Evolutionary conservation across 2,888 invertebrate genomes (phyloP), one percentile per base, ranked within the genome.

Genomic region (Sinhomidia bicolor): DNA sequence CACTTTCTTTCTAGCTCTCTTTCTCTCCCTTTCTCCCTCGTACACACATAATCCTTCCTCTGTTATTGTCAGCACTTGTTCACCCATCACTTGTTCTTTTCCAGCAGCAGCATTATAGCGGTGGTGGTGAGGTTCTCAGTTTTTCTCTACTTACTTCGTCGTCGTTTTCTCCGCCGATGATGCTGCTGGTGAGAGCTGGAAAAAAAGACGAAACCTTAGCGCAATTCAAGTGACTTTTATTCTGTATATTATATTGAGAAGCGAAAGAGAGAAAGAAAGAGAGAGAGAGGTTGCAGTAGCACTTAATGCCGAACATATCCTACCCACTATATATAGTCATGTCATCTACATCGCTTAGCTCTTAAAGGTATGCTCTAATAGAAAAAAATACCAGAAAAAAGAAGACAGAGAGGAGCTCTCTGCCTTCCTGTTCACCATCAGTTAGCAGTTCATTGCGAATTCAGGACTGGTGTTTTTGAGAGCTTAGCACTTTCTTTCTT

Each of bases 41-140:
- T 12, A 47, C 71, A 76, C 71, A 82, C 76, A 88, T 82, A 88
- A 88, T 88, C 87, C 80, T 79, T 71, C 62, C 85, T 68, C 79
- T 79, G 80, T 68, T 80, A 88, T 88, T 88, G 88, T 88, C 88
- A 88, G 88, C 83, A 79, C 88, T 88, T 88, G 78, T 88, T 88
- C 88, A 88, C 78, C 71, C 88, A 88, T 83, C 88, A 88, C 88
- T 88, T 88, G 79, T 79, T 84, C 84, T 80, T 84, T 84, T 88
- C 23, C 74, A 74, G 74, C 23, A 47, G 29, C 10, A 44, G 12
- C n/a, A 36, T 2, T 71, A 23, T 23, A 12, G 71, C 32, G 54
- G 76, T 76, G 76, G 36, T 51, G 76, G 54, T 54, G 76, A 29
- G 17, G 76, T 54, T 83, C 41, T 36, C 41, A n/a, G n/a, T n/a